Evolutionary conservation across 2,888 invertebrate genomes (phyloP).

Genomic region (Hypercompe scribonia): DNA sequence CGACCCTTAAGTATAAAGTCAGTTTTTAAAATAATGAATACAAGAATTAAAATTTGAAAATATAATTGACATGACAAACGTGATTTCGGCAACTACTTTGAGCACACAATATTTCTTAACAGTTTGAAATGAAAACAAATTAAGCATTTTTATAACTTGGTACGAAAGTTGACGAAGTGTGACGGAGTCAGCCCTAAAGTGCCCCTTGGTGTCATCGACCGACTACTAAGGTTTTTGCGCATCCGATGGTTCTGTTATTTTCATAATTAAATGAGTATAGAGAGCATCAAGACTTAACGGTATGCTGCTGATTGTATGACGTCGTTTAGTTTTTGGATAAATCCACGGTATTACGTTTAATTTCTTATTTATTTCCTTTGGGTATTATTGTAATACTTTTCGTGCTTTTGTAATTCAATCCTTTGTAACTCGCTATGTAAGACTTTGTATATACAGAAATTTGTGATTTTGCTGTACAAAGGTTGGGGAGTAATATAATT

Average conservation of each 20-base stretch:
- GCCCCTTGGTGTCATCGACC: slow-evolving; percentile 83
- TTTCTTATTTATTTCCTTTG: slow-evolving; percentile 19
- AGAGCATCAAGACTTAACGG: slow-evolving; percentile 73
- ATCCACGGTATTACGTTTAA: slow-evolving; percentile 18
- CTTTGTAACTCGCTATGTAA: slow-evolving; percentile 6
- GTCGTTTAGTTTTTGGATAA: slow-evolving; percentile 46
- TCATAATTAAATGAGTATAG: slow-evolving; percentile 83
- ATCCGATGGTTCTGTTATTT: slow-evolving; percentile 81
- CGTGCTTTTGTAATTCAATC: slow-evolving; percentile 15
- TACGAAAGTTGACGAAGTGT: slow-evolving; percentile 70
- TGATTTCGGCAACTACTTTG: slow-evolving; percentile 27
- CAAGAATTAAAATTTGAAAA: slow-evolving; percentile 25
- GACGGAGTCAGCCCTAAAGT: slow-evolving; percentile 82
- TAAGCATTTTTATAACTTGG: slow-evolving; percentile 61
- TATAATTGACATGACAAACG: slow-evolving; percentile 27
- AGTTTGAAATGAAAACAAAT: slow-evolving; percentile 59
- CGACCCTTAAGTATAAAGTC: not conserved
- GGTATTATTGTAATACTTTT: not conserved
- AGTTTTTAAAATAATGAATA: not conserved
- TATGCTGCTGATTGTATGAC: slow-evolving; percentile 60
- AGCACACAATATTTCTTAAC: slow-evolving; percentile 25
- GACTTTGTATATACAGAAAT: not conserved
- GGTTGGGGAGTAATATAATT: slow-evolving; percentile 27
- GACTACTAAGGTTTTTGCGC: slow-evolving; percentile 82
- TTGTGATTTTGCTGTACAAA: slow-evolving; percentile 15